A percentile compares a stretch with the other conserved stretches of the same genome.
phyloP scores from a whole-genome alignment of 2,797 vertebrate genomes.

The Danio kyathit region DNA sequence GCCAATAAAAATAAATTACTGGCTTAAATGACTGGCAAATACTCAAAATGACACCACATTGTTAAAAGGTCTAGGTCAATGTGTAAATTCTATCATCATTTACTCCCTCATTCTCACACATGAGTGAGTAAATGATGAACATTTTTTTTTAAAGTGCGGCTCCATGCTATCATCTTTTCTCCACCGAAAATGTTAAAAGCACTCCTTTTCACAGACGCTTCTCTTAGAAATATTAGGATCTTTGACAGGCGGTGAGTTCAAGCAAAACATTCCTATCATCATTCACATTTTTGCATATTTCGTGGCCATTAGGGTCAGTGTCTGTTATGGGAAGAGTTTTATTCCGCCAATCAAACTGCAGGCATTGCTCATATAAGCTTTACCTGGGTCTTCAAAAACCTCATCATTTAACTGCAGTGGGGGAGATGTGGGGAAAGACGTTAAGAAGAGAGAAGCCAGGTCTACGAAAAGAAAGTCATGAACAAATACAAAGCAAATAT shows the following conservation, averaged over 20 bases:
- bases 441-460: constrained; percentile 76
- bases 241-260: not conserved
- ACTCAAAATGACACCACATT: not conserved
- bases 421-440: constrained; percentile 72
- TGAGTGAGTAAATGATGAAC: not conserved
- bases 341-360: constrained; percentile 17
- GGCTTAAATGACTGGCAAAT: not conserved
- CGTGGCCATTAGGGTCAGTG: not conserved
- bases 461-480: constrained; percentile 67
- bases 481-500: constrained; percentile 39
- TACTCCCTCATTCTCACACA: not conserved
- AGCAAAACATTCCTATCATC: constrained; percentile 24
- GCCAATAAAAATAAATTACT: too few species aligned
- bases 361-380: constrained; percentile 52
- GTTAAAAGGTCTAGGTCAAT: not conserved
- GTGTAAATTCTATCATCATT: not conserved
- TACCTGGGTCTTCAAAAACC: constrained; percentile 76
- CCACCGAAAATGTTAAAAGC: not conserved
- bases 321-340: constrained; percentile 13
- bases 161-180: not conserved
- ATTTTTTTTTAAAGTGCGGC: not conserved
- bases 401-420: constrained; percentile 76
- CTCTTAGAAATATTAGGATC: constrained; percentile 2
- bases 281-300: constrained; percentile 17
- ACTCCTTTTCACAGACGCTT: not conserved